phyloP scores from a whole-genome alignment of 2,888 invertebrate genomes.

The Drosophila nigricruria region DNA sequence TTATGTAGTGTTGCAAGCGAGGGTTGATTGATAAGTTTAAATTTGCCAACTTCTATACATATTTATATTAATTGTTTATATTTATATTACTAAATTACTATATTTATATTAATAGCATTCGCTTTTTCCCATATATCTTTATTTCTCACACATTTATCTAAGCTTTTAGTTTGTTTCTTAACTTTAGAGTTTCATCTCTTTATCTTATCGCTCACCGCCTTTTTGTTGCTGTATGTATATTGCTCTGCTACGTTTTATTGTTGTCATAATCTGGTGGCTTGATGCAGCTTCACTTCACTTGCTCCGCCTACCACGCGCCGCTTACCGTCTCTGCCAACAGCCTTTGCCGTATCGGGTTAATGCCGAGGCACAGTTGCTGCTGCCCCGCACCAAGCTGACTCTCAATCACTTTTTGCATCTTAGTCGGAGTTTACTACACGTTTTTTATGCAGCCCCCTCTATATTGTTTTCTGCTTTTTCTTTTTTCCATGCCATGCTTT shows the following conservation, averaged over 20 bases:
- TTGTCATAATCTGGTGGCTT: conserved; percentile 69
- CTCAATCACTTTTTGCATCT: conserved; percentile 14
- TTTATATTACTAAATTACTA: neutral
- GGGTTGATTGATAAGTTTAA: conserved; percentile 25
- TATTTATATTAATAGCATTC: neutral
- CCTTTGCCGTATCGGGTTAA: conserved; percentile 34
- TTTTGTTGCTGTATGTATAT: conserved; percentile 40
- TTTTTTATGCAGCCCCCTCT: conserved; percentile 2
- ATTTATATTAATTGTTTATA: too few species aligned
- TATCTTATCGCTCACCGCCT: conserved; percentile 13
- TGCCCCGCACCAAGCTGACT: too few species aligned
- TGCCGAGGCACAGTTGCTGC: conserved; percentile 29
- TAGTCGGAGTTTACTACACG: conserved; percentile 30
- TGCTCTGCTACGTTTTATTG: conserved; percentile 59
- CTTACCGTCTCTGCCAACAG: too few species aligned
- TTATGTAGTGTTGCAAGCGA: conserved; percentile 38
- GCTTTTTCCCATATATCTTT: too few species aligned
- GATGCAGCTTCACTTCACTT: conserved; percentile 42
- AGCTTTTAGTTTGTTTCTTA: neutral
- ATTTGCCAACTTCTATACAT: neutral
- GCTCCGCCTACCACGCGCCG: neutral
- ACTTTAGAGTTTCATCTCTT: conserved; percentile 14
- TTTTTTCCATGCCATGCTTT: conserved; percentile 10
- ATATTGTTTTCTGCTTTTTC: neutral
- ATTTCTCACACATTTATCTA: neutral